These are phyloP conservation scores for Graphium colonna DNA, from an alignment of 2,888 invertebrate genomes.

Conservation along the genomic window DNA sequence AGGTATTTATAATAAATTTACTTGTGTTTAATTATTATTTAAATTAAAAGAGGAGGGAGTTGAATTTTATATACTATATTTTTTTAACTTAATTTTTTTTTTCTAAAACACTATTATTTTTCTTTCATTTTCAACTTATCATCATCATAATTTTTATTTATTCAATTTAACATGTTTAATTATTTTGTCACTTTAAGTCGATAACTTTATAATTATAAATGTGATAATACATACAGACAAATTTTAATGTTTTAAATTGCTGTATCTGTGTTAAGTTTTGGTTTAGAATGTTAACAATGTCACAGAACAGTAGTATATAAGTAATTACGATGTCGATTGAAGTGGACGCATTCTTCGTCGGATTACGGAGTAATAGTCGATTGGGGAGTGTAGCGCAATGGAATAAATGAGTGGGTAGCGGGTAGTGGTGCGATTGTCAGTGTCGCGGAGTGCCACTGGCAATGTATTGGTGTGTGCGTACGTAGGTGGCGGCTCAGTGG, in stretches of 20 bases:
- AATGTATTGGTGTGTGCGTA: slow-evolving; percentile 70
- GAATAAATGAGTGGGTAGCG: not conserved
- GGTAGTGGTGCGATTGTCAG: slow-evolving; percentile 17
- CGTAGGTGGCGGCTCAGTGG: slow-evolving; percentile 73
- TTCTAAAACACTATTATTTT: too few relatives aligned
- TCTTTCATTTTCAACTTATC: too few relatives aligned
- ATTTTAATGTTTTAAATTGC: not conserved
- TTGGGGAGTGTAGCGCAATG: not conserved
- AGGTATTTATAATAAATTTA: not conserved
- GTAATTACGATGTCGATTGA: too few relatives aligned
- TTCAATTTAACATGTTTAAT: too few relatives aligned
- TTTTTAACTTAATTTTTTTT: too few relatives aligned
- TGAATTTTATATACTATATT: too few relatives aligned
- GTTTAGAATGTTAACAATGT: not conserved
- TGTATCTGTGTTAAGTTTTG: not conserved
- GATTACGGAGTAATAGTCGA: not conserved
- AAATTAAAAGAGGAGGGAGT: too few relatives aligned
- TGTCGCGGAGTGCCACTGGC: slow-evolving; percentile 29
- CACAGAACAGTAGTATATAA: not conserved
- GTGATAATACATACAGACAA: too few relatives aligned
- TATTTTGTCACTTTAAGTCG: too few relatives aligned
- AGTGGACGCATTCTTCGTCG: too few relatives aligned
- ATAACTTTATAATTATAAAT: too few relatives aligned
- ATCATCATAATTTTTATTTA: too few relatives aligned
- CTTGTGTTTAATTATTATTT: not conserved